These are phyloP conservation scores for Hydrotaea cyrtoneurina DNA, from an alignment of 2,888 invertebrate species.

Conservation along the genomic window DNA sequence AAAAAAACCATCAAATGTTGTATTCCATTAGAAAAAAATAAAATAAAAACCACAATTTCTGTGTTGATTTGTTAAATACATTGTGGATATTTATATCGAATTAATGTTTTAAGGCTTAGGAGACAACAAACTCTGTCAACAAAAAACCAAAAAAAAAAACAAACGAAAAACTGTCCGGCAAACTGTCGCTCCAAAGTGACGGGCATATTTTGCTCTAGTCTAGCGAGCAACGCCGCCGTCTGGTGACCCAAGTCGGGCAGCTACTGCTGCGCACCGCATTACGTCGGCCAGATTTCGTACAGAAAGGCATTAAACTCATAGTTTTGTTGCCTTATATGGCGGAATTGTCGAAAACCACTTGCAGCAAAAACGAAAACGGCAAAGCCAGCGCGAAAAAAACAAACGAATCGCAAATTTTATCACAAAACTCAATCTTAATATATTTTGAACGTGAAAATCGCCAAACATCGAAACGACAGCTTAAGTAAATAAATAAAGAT, in stretches of 20 bases:
- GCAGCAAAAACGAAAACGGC: not conserved
- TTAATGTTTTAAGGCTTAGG: not conserved
- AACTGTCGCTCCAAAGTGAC: not conserved
- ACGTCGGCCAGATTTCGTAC: not conserved
- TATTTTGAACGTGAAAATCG: conserved; percentile 44
- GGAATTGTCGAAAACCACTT: conserved; percentile 31
- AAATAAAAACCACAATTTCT: not conserved
- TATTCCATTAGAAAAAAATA: no score
- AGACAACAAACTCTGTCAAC: not conserved
- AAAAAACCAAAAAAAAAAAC: not conserved
- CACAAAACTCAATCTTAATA: conserved; percentile 62
- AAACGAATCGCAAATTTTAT: conserved; percentile 41
- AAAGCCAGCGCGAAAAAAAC: not conserved
- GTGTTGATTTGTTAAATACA: not conserved
- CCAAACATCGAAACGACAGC: conserved; percentile 36
- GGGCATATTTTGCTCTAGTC: not conserved
- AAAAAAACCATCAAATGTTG: no score
- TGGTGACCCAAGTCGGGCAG: not conserved
- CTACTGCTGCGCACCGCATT: no score
- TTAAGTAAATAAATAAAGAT: conserved; percentile 64
- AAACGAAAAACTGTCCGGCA: not conserved
- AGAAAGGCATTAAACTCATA: conserved; percentile 53
- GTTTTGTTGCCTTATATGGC: conserved; percentile 62
- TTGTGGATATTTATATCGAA: not conserved
- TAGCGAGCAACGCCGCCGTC: not conserved